Conservation (phyloP, 2,888 invertebrate species). For the Nipponacmea schrenckii region DNA sequence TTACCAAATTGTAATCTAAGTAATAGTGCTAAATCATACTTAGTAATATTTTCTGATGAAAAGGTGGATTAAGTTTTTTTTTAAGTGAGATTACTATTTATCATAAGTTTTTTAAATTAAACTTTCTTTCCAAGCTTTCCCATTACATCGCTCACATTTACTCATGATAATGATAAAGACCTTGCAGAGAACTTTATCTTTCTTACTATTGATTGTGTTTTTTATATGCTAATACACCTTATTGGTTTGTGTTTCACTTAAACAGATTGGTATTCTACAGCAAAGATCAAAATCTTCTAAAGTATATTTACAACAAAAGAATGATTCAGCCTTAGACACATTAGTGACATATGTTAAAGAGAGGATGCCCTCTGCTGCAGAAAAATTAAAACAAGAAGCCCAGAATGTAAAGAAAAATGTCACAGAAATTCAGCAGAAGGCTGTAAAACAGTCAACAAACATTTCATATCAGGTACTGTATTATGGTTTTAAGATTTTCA, state of each 20-base stretch:
- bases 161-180: background rate
- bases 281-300: conserved; percentile 43
- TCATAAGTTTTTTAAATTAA: no score
- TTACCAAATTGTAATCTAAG: no score
- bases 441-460: conserved; percentile 18
- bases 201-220: background rate
- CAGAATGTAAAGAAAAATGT: conserved; percentile 30
- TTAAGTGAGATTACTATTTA: no score
- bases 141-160: background rate
- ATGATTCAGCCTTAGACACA: conserved; percentile 39
- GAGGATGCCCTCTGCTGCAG: conserved; percentile 20
- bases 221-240: background rate
- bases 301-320: conserved; percentile 57
- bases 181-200: background rate
- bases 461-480: conserved; percentile 37
- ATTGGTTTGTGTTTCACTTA: background rate
- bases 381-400: conserved; percentile 15
- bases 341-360: conserved; percentile 49
- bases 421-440: conserved; percentile 31
- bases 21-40: no score
- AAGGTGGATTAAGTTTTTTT: no score
- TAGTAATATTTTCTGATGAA: no score
- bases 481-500: background rate
- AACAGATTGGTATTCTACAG: conserved; percentile 59
- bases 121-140: no score